These are phyloP conservation scores for Nebria ingens DNA, from an alignment of 1,140 invertebrate species.

Conservation along the genomic window DNA sequence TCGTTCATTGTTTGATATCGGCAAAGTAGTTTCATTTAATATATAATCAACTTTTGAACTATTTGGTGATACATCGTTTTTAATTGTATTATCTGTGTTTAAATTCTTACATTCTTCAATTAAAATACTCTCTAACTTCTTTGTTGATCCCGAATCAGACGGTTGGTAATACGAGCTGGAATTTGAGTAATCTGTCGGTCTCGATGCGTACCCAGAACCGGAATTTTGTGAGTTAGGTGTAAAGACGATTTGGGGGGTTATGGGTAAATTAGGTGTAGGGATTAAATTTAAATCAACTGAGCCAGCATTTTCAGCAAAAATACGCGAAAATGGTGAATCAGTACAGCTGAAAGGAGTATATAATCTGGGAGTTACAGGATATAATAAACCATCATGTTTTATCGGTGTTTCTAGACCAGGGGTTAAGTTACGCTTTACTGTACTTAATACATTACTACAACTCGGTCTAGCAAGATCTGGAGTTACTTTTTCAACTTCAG, in stretches of 20 bases:
- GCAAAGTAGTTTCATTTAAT: background rate
- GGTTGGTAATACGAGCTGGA: conserved; percentile 29
- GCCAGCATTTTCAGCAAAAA: conserved; percentile 26
- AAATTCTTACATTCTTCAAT: conserved; percentile 19
- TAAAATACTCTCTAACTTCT: conserved; percentile 23
- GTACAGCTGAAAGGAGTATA: conserved; percentile 9
- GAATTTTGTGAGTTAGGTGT: conserved; percentile 11
- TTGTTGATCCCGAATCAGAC: conserved; percentile 28
- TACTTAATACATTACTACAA: background rate
- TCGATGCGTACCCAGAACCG: conserved; percentile 12
- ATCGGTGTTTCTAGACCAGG: conserved; percentile 24
- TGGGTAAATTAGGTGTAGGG: conserved; percentile 27
- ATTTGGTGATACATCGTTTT: background rate
- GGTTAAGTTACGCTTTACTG: conserved; percentile 14
- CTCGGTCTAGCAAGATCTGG: background rate
- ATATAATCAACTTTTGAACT: background rate
- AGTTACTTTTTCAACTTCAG: background rate
- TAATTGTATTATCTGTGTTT: background rate
- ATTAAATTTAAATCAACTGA: conserved; percentile 20
- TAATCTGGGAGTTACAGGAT: conserved; percentile 21
- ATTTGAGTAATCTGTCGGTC: conserved; percentile 27
- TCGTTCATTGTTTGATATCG: background rate
- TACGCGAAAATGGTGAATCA: conserved; percentile 26
- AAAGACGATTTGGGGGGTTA: conserved; percentile 25
- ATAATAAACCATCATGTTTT: conserved; percentile 15